phyloP scores from a whole-genome alignment of 2,113 vertebrate genomes.

The Podiceps cristatus region DNA sequence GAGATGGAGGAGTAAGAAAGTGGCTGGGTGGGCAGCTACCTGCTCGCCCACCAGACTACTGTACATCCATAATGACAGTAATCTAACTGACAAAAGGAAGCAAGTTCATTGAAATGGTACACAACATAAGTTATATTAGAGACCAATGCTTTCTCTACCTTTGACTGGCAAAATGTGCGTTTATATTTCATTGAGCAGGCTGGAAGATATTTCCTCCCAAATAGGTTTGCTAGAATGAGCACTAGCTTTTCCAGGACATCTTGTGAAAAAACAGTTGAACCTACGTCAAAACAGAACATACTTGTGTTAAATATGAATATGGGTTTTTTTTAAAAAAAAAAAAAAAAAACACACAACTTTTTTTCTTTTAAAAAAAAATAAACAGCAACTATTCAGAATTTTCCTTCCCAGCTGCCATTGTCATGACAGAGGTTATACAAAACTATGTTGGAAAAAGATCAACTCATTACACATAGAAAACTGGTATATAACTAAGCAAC shows the following conservation, averaged over 20 bases:
- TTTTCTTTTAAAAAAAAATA: neutral
- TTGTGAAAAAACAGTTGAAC: constrained; percentile 46
- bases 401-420: neutral
- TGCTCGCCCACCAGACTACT: neutral
- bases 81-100: neutral
- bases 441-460: neutral
- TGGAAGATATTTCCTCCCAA: constrained; percentile 39
- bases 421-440: neutral
- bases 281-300: constrained; percentile 28
- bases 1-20: neutral
- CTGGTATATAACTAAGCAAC: neutral
- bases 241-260: constrained; percentile 61
- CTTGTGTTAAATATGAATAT: neutral
- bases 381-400: neutral
- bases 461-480: neutral
- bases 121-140: neutral
- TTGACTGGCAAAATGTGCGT: constrained; percentile 11
- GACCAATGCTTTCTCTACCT: constrained; percentile 11
- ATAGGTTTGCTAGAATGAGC: constrained; percentile 63
- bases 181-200: neutral
- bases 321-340: too few species aligned
- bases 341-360: too few species aligned
- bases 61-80: neutral
- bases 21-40: neutral
- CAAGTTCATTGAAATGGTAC: neutral